Base-by-base conservation (phyloP, 2,888 invertebrate genomes). In the Eristalis pertinax region DNA sequence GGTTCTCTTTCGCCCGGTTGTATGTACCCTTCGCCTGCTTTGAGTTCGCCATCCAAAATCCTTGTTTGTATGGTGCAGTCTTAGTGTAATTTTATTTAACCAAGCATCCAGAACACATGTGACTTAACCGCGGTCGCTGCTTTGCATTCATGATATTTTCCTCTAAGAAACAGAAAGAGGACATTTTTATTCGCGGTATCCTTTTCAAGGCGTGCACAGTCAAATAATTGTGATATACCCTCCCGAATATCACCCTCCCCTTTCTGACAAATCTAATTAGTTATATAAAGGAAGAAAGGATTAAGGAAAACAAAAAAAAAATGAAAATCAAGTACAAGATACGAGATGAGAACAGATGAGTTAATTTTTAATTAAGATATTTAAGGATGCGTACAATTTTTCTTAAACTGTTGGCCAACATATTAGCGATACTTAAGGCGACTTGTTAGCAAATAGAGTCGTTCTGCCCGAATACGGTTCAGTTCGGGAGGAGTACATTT, bases 61-160 rank as follows among this genome's bases (percentile, higher is more conserved):
- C 87, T 68, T 80, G 79, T 80, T 87, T 87, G 79, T 84, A 79
- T 38, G 64, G 79, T 84, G 74, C 43, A 75, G 72, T 87, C 69
- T 80, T 68, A 80, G 75, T 50, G 87, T 87, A 80, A 87, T 87
- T 87, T 87, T 87, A 87, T 87, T 87, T 76, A 87, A 80, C 84
- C 84, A 80, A 73, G 84, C 79, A 80, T 24, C 69, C 79, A 69
- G 84, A 87, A 87, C 87, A 87, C 87, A 87, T 87, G 87, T 87
- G 84, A 87, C 87, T 87, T 80, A 79, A 76, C 75, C 87, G 67
- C 72, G 60, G 70, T 26, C 67, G 72, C 68, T 62, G 65, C 60
- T 65, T 65, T 11, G 76, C 67, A 79, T 87, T 87, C 86, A 87
- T 74, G 72, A 83, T 83, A 82, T 83, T 79, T 87, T 78, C 24